phyloP scores from a whole-genome alignment of 2,113 vertebrate species.

The Gallinago undulata region DNA sequence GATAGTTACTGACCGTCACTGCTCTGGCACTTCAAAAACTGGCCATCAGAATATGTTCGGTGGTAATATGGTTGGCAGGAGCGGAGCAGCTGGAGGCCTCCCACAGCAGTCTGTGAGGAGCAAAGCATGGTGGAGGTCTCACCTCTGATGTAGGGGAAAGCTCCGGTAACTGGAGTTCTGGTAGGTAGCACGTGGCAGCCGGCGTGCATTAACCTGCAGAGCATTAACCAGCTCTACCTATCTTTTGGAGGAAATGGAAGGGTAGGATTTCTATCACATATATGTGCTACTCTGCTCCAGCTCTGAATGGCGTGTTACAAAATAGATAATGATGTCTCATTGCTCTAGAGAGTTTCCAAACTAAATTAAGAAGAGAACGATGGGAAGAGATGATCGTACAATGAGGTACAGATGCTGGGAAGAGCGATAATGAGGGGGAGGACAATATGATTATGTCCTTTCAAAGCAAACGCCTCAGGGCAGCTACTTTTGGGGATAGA shows the following conservation, averaged over 20 bases:
- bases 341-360: slow-evolving; percentile 61
- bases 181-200: rapidly evolving
- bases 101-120: background rate
- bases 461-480: slow-evolving; percentile 21
- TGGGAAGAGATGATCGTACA: slow-evolving; percentile 45
- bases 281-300: background rate
- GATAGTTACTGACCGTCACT: background rate
- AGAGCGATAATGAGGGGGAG: slow-evolving; percentile 22
- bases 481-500: slow-evolving; percentile 14
- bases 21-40: background rate
- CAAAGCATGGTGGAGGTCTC: background rate
- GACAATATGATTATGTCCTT: slow-evolving; percentile 48
- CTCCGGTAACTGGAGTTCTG: background rate
- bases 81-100: background rate
- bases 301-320: slow-evolving; percentile 41
- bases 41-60: background rate
- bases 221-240: background rate
- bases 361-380: slow-evolving; percentile 54
- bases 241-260: background rate
- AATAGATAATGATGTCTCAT: slow-evolving; percentile 57
- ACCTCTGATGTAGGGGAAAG: background rate
- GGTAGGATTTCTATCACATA: slow-evolving; percentile 25
- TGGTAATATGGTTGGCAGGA: background rate
- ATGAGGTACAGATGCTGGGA: slow-evolving; percentile 50
- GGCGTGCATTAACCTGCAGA: background rate